phyloP scores from a whole-genome alignment of 2,113 vertebrate genomes.

The Oxyura jamaicensis region DNA sequence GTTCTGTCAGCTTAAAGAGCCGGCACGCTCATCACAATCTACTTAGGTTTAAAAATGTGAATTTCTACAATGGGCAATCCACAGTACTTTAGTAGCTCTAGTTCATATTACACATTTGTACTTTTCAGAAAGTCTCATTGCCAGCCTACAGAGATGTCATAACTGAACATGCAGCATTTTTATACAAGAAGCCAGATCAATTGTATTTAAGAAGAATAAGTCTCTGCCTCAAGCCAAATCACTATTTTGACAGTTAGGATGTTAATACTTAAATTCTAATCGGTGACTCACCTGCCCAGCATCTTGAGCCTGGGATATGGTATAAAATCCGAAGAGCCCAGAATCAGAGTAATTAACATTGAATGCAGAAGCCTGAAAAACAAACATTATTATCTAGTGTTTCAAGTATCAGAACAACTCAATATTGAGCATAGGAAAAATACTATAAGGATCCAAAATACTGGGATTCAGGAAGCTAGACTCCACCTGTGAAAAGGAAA shows the following conservation, averaged over 20 bases:
- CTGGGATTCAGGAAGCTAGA: background rate
- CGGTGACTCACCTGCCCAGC: constrained; percentile 84
- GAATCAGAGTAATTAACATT: constrained; percentile 92
- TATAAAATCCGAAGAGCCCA: constrained; percentile 93
- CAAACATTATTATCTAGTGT: background rate
- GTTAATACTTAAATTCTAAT: background rate
- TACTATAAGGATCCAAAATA: background rate
- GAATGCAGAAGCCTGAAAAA: constrained; percentile 88
- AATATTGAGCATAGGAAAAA: background rate
- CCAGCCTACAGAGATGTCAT: background rate
- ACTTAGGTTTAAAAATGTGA: background rate
- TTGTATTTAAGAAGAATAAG: background rate
- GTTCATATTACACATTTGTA: background rate
- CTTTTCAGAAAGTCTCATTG: background rate
- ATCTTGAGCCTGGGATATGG: constrained; percentile 82
- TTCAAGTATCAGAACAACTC: background rate
- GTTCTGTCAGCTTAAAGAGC: background rate
- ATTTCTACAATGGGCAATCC: background rate
- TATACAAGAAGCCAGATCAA: background rate
- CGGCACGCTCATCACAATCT: background rate
- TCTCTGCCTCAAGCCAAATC: background rate
- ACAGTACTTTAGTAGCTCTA: background rate
- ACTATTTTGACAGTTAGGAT: background rate
- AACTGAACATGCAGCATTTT: background rate
- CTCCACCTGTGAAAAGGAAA: background rate